Percentiles rank a stretch among this genome's conserved stretches.
Conservation (phyloP, 53 echinoderm and acorn worm species). For the Zoroaster sp. region DNA sequence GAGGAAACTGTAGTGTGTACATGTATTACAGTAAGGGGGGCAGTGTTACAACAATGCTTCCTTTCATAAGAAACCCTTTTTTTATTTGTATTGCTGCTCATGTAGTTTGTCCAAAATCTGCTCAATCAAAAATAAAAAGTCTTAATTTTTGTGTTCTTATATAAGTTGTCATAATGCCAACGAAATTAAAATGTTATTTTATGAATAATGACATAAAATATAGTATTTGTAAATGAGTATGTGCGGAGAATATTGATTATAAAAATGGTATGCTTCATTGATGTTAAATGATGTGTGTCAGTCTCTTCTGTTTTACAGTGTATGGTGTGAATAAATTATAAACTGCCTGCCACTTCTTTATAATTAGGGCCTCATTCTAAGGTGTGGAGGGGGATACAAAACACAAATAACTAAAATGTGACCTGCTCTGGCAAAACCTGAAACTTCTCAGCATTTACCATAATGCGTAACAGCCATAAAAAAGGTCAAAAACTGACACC, state of each 20-base stretch:
- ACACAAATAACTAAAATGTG: too few species aligned
- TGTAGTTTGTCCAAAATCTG: too few species aligned
- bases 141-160: neutral
- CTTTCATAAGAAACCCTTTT: too few species aligned
- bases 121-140: neutral
- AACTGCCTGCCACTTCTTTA: too few species aligned
- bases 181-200: constrained; percentile 20
- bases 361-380: too few species aligned
- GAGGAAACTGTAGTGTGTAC: too few species aligned
- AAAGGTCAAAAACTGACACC: too few species aligned
- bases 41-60: too few species aligned
- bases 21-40: too few species aligned
- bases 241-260: constrained; percentile 43
- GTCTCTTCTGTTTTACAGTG: neutral
- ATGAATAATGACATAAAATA: constrained; percentile 12
- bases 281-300: neutral
- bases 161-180: constrained; percentile 10
- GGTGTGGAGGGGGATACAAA: too few species aligned
- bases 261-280: constrained; percentile 46
- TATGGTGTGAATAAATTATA: neutral
- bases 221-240: constrained; percentile 58
- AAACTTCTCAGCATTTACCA: neutral
- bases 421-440: too few species aligned
- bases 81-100: too few species aligned
- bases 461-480: neutral